Percentiles rank a stretch among this genome's conserved stretches.
Evolutionary conservation across 53 echinoderm and acorn worm genomes (phyloP).

Genomic region (Zoroaster sp.): DNA sequence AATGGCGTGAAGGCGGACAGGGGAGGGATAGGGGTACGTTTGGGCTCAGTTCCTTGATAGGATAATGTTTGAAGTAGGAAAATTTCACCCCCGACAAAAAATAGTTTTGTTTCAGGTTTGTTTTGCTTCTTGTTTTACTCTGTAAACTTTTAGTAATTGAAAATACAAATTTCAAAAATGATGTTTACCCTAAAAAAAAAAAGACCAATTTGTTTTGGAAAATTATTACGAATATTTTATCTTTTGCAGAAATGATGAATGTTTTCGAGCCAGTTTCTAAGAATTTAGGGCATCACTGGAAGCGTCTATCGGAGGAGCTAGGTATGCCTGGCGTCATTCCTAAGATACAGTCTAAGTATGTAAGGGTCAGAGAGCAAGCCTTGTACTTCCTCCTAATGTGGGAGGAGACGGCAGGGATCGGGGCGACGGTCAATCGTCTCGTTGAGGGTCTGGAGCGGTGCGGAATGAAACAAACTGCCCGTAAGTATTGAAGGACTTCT

Average conservation of each 20-base stretch:
- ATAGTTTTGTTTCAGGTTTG: too few relatives aligned
- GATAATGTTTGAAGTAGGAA: too few relatives aligned
- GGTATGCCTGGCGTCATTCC: constrained; percentile 80
- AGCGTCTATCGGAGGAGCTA: constrained; percentile 82
- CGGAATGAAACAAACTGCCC: constrained; percentile 80
- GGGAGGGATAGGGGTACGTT: too few relatives aligned
- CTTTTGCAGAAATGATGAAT: constrained; percentile 78
- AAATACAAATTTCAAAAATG: too few relatives aligned
- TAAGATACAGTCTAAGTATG: constrained; percentile 86
- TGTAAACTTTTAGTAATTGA: too few relatives aligned
- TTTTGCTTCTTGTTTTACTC: too few relatives aligned
- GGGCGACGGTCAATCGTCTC: constrained; percentile 89
- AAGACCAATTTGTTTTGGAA: too few relatives aligned
- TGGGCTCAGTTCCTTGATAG: too few relatives aligned
- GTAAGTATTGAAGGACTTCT: constrained; percentile 33
- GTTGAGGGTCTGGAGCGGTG: constrained; percentile 75
- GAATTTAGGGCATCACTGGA: constrained; percentile 95
- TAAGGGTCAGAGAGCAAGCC: constrained; percentile 86
- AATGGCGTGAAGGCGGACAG: too few relatives aligned
- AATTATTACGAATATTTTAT: too few relatives aligned
- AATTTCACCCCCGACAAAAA: too few relatives aligned
- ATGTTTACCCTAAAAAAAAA: too few relatives aligned
- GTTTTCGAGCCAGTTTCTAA: constrained; percentile 84
- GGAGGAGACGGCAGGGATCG: constrained; percentile 92
- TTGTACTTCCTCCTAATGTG: constrained; percentile 88